These are phyloP conservation scores for Heteractis magnifica DNA, from an alignment of 92 coral and sea anemone species.

Conservation along the genomic window DNA sequence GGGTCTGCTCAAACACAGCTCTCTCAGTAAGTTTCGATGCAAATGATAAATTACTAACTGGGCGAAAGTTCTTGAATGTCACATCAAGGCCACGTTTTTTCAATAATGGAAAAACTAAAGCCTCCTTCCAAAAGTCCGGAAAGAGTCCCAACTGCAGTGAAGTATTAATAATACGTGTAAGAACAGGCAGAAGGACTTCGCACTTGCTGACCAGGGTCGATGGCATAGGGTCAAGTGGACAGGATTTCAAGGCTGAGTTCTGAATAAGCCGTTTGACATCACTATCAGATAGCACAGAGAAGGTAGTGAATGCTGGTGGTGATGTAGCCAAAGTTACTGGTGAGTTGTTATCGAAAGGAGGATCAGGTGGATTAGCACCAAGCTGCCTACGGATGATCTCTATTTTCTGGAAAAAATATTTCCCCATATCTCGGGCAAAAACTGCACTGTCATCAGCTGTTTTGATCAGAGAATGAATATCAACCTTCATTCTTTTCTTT, in stretches of 20 bases:
- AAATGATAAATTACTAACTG: conserved; percentile 17
- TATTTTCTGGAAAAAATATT: too few species aligned
- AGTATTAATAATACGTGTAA: conserved; percentile 25
- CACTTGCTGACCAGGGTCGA: conserved; percentile 46
- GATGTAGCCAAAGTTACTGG: too few species aligned
- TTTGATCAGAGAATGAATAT: conserved; percentile 15
- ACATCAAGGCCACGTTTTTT: conserved; percentile 24
- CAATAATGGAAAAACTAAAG: conserved; percentile 30
- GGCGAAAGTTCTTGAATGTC: background rate
- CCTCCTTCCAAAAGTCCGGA: conserved; percentile 53
- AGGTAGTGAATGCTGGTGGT: background rate
- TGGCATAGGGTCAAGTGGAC: conserved; percentile 57
- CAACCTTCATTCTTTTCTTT: conserved; percentile 3
- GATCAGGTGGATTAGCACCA: too few species aligned
- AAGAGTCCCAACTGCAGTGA: conserved; percentile 36
- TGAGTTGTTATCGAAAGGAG: too few species aligned
- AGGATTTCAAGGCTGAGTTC: conserved; percentile 10
- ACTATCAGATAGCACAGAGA: conserved; percentile 1
- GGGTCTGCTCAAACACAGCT: conserved; percentile 29
- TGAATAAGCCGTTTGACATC: conserved; percentile 27
- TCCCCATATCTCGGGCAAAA: too few species aligned
- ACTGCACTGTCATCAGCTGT: conserved; percentile 10
- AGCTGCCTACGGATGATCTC: too few species aligned
- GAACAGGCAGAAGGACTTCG: conserved; percentile 29
- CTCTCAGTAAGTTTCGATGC: conserved; percentile 44